Percentiles rank a stretch among this genome's conserved stretches.
Evolutionary conservation across 2,797 vertebrate genomes (phyloP).

Genomic region (Triplophysa yarkandensis): DNA sequence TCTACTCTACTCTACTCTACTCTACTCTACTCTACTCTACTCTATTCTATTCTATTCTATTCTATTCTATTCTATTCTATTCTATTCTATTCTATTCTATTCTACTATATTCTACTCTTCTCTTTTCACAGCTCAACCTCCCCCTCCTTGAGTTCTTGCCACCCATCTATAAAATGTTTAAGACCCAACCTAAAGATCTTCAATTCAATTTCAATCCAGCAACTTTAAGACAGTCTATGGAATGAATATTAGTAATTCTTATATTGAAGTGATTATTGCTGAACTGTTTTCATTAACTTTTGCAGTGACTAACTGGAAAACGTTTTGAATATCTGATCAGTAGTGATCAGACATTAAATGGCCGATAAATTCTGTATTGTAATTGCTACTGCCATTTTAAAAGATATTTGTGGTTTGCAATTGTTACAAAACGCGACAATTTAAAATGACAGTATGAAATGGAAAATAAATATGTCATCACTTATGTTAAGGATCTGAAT

Average conservation of each 20-base stretch:
- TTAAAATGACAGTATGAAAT: too few species aligned
- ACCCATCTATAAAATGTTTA: conserved; percentile 23
- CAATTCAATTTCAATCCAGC: neutral
- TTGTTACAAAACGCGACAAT: too few species aligned
- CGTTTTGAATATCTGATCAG: neutral
- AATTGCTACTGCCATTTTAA: neutral
- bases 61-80: too few species aligned
- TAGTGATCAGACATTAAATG: neutral
- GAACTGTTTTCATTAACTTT: neutral
- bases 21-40: too few species aligned
- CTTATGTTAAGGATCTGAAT: too few species aligned
- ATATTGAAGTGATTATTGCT: neutral
- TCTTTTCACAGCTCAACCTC: conserved; percentile 19
- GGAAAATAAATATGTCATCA: too few species aligned
- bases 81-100: too few species aligned
- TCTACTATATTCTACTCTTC: conserved; percentile 31
- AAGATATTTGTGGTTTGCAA: neutral
- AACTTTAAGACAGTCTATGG: conserved; percentile 4
- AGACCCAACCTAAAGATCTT: neutral
- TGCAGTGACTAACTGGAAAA: neutral
- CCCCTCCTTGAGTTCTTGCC: neutral
- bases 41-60: too few species aligned
- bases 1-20: too few species aligned
- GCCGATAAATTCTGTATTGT: neutral
- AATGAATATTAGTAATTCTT: neutral